Percentiles rank a stretch among this genome's conserved stretches.
These are phyloP conservation scores for Huso huso DNA, from an alignment of 2,797 vertebrate species.

Conservation along the genomic window DNA sequence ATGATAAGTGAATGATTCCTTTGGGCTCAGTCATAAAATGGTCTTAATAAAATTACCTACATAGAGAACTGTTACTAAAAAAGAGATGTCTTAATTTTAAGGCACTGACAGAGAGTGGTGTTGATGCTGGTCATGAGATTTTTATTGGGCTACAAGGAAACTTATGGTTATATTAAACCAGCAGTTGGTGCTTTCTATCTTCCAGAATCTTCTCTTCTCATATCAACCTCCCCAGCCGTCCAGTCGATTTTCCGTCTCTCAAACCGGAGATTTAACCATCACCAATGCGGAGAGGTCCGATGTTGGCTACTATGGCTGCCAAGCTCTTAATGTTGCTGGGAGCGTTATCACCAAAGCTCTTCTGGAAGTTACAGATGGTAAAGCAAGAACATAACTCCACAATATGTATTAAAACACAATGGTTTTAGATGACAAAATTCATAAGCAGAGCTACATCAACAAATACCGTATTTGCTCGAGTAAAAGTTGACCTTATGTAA, in stretches of 20 bases:
- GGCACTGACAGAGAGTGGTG: too few relatives aligned
- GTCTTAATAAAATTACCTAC: too few relatives aligned
- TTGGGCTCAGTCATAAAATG: too few relatives aligned
- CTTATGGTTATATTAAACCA: too few relatives aligned
- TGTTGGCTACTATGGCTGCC: constrained; percentile 92
- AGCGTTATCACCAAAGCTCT: constrained; percentile 97
- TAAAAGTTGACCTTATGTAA: too few relatives aligned
- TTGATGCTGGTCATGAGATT: too few relatives aligned
- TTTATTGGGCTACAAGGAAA: too few relatives aligned
- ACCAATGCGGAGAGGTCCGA: constrained; percentile 85
- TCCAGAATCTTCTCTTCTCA: constrained; percentile 91
- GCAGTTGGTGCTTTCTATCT: constrained; percentile 16
- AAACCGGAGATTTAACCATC: constrained; percentile 91
- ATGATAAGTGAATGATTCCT: too few relatives aligned
- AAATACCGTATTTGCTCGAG: too few relatives aligned
- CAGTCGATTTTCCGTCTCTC: constrained; percentile 91
- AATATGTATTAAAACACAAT: background rate
- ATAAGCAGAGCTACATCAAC: too few relatives aligned
- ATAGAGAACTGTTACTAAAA: too few relatives aligned
- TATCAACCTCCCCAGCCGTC: constrained; percentile 90
- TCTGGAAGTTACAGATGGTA: constrained; percentile 96
- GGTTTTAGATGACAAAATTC: background rate
- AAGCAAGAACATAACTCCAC: constrained; percentile 30
- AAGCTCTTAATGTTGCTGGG: constrained; percentile 95
- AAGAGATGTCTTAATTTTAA: too few relatives aligned